Base-by-base conservation (phyloP, 1,140 invertebrate genomes). In the Drosophila pachea region DNA sequence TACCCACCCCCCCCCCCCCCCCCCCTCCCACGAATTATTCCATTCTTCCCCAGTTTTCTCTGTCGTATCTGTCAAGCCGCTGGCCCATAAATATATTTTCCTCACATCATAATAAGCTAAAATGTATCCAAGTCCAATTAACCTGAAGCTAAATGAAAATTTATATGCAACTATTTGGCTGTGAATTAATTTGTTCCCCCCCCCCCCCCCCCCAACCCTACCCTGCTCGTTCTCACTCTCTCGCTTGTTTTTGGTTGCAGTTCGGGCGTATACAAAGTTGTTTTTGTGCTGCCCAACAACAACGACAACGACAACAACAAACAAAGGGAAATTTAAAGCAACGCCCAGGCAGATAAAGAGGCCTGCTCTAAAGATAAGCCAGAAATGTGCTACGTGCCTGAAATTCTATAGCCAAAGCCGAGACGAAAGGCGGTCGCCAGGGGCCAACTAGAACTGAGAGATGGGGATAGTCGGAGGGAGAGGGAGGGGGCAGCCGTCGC, bases 321-420 rank as follows among this genome's bases (percentile, higher is more conserved):
- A 56, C 49, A 12, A 45, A 45, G 45, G 43, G 43, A 62, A 52
- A 73, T 77, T 73, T 77, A 68, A 77, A 68, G 29, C n/a, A 50
- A 5, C n/a, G n/a, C 31, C n/a, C 32, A 4, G 8, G 7, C 12
- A 45, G 54, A 56, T 56, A 56, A 45, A 56, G 12, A 43, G 54
- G 31, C 40, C 12, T 42, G 31, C 33, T 47, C 12, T 5, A 52
- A 62, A 35, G 48, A 66, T 59, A 66, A 66, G 50, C 42, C 14
- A 40, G 40, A 47, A 64, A 69, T 47, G 45, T 45, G 61, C 74
- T 73, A 77, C 74, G 74, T 76, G 74, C 63, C 64, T 68, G 69
- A 76, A 76, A 76, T 77, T 68, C 45, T 68, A 77, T 77, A 65
- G 69, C 53, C 32, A 33, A 16, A n/a, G 22, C 22, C 16, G 8